Conservation (phyloP, 2,797 vertebrate species). For the Microchirus variegatus region DNA sequence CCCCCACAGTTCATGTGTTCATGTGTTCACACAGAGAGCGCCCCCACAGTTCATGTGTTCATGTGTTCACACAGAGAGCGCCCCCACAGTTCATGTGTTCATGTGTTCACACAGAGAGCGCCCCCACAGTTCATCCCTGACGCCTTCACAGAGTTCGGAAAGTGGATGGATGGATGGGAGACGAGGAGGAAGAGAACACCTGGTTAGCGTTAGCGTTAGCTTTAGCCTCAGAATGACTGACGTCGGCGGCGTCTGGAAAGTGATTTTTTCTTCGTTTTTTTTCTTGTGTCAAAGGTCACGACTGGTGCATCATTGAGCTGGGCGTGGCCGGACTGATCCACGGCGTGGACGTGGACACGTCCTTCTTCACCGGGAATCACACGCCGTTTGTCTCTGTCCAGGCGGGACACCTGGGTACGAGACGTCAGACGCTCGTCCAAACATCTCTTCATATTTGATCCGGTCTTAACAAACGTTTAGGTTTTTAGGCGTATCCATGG, state of each 20-base stretch:
- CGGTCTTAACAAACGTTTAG: too few species aligned
- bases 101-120: slow-evolving; percentile 65
- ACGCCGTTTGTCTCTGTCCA: slow-evolving; percentile 79
- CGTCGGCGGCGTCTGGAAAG: neutral
- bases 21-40: too few species aligned
- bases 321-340: slow-evolving; percentile 74
- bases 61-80: too few species aligned
- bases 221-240: neutral
- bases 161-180: slow-evolving; percentile 90
- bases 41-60: too few species aligned
- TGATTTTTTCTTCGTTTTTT: too few species aligned
- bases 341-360: slow-evolving; percentile 83
- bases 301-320: slow-evolving; percentile 82
- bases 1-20: too few species aligned
- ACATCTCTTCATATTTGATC: too few species aligned
- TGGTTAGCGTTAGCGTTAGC: slow-evolving; percentile 74
- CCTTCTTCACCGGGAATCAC: slow-evolving; percentile 83
- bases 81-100: too few species aligned
- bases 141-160: slow-evolving; percentile 83
- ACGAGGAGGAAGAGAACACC: slow-evolving; percentile 83
- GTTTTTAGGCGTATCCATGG: too few species aligned
- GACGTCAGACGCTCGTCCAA: too few species aligned
- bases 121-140: slow-evolving; percentile 71
- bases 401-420: slow-evolving; percentile 71
- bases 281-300: slow-evolving; percentile 69